Evolutionary conservation across 2,888 invertebrate genomes (phyloP).

Genomic region (Noctua janthina): DNA sequence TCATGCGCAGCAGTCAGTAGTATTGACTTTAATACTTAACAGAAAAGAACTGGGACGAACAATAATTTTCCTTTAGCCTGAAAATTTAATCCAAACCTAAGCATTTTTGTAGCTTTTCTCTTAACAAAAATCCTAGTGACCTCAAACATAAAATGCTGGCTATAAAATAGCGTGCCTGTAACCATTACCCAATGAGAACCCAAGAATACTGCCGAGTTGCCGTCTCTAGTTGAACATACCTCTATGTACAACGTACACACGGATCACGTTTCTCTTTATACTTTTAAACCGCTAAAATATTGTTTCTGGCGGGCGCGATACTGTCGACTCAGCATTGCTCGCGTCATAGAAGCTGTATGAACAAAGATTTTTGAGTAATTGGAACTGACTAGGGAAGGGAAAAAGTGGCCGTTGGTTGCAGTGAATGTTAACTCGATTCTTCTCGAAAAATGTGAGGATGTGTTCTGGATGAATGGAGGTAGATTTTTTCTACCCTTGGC

Average conservation of each 20-base stretch:
- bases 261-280: slow-evolving; percentile 80
- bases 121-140: slow-evolving; percentile 45
- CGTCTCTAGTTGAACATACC: slow-evolving; percentile 58
- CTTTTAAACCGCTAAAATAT: slow-evolving; percentile 88
- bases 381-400: slow-evolving; percentile 57
- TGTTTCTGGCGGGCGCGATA: slow-evolving; percentile 85
- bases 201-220: slow-evolving; percentile 59
- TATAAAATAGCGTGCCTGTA: slow-evolving; percentile 46
- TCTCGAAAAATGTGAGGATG: background rate
- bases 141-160: slow-evolving; percentile 43
- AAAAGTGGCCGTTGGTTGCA: background rate
- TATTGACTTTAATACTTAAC: slow-evolving; percentile 16
- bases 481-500: background rate
- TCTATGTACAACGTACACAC: slow-evolving; percentile 61
- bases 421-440: background rate
- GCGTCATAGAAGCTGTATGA: slow-evolving; percentile 68
- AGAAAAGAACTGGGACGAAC: slow-evolving; percentile 7
- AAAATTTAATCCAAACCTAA: slow-evolving; percentile 30
- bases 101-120: slow-evolving; percentile 41
- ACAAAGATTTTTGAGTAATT: slow-evolving; percentile 63
- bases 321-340: slow-evolving; percentile 78
- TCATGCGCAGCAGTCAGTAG: too few relatives aligned
- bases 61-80: slow-evolving; percentile 2
- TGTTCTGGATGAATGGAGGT: background rate
- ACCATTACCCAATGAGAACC: slow-evolving; percentile 54